Evolutionary conservation across 2,888 invertebrate genomes (phyloP), one percentile per base, ranked within the genome.

Genomic region (Erebia epiphron): DNA sequence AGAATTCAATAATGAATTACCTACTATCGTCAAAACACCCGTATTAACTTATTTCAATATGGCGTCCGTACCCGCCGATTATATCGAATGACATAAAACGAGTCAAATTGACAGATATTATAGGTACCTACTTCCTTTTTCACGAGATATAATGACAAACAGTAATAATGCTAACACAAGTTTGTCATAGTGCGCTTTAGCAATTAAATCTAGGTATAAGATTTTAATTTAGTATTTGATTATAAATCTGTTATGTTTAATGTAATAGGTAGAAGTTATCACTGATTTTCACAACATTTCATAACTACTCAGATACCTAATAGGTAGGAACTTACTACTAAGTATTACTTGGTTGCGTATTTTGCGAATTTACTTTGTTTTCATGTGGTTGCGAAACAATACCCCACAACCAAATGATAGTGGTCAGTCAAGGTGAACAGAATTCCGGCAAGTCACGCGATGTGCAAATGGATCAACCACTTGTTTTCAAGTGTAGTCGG

Each of bases 351-450:
- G n/a, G 41, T 16, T 14, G 21, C 8, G n/a, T 50, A 26, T 64
- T 41, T 35, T 14, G 56, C 14, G 26, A 54, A 16, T 16, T 18
- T 21, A 9, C 14, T 18, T 54, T 49, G 16, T 66, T 63, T 70
- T 43, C 41, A 41, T 46, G 21, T 61, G 26, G 11, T 61, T 70
- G 56, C 61, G 50, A 61, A 68, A 61, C 66, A 26, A 11, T 69
- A 68, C 58, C 46, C 64, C 49, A 68, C 57, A 69, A 64, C 41
- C 75, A 76, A 79, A 78, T 70, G 71, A 67, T 65, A 69, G 67
- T 74, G 14, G 49, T 49, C 63, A 63, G 49, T 80, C 86, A 88
- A 89, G 89, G 88, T 81, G 75, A 86, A 75, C 85, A 72, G 78
- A 83, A 85, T 84, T 83, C 81, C 77, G 76, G 73, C 70, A 75